These are phyloP conservation scores for Allacma fusca DNA, from an alignment of 2,888 invertebrate species.

Conservation along the genomic window DNA sequence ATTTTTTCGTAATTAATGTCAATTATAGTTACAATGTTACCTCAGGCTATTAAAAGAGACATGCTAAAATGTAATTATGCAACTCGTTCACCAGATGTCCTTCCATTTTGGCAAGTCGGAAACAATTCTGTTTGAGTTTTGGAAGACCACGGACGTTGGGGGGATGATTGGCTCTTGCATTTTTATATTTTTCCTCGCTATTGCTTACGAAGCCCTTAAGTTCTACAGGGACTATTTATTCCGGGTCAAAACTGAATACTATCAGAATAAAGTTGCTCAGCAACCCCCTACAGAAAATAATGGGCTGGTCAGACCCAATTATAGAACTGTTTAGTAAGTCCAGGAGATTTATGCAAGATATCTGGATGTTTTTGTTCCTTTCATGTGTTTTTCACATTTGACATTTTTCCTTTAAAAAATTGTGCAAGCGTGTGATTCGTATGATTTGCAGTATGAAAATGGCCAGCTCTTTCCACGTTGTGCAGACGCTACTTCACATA, in stretches of 20 bases:
- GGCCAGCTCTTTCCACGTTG: constrained; percentile 81
- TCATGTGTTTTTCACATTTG: too few relatives aligned
- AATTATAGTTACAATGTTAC: too few relatives aligned
- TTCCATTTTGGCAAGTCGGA: constrained; percentile 64
- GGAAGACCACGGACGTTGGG: constrained; percentile 77
- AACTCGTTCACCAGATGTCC: too few relatives aligned
- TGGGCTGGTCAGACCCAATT: constrained; percentile 39
- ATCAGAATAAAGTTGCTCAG: neutral
- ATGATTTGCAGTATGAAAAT: constrained; percentile 78
- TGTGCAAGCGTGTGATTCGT: too few relatives aligned
- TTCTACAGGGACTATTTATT: constrained; percentile 84
- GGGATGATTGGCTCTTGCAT: constrained; percentile 89
- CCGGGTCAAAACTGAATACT: constrained; percentile 63
- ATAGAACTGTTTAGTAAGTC: constrained; percentile 60
- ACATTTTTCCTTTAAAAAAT: too few relatives aligned
- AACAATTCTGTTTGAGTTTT: constrained; percentile 81
- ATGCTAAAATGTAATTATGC: too few relatives aligned
- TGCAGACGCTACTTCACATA: constrained; percentile 88
- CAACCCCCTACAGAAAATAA: neutral
- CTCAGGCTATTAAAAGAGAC: too few relatives aligned
- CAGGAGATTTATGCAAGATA: neutral
- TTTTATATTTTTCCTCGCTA: constrained; percentile 88
- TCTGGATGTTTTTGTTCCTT: neutral
- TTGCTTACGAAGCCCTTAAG: constrained; percentile 95
- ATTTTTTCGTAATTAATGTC: too few relatives aligned